These are phyloP conservation scores for Drosophila barbarae DNA, from an alignment of 2,888 invertebrate species.

Conservation along the genomic window DNA sequence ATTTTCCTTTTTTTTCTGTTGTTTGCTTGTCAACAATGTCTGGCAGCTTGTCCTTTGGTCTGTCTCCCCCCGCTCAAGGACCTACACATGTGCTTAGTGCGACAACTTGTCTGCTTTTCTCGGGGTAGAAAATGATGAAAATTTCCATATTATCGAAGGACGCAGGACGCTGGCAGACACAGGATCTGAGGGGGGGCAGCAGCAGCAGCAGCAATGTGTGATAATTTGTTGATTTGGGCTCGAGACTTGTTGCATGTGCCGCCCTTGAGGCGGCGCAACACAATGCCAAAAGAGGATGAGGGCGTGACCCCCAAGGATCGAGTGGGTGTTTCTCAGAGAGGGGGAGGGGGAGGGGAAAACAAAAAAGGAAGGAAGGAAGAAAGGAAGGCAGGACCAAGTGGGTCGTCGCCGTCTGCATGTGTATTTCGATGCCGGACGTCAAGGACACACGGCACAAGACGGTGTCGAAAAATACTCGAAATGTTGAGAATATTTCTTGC, in stretches of 20 bases:
- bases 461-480: conserved; percentile 11
- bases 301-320: conserved; percentile 4
- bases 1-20: conserved; percentile 2
- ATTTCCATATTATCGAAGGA: conserved; percentile 78
- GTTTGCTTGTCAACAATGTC: conserved; percentile 61
- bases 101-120: conserved; percentile 52
- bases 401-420: conserved; percentile 27
- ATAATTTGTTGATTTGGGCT: conserved; percentile 65
- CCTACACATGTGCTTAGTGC: conserved; percentile 12
- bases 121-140: conserved; percentile 73
- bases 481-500: conserved; percentile 9
- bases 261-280: conserved; percentile 63
- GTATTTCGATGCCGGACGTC: conserved; percentile 63
- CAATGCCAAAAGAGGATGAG: conserved; percentile 44
- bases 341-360: too few species aligned
- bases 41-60: conserved; percentile 40
- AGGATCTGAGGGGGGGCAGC: background rate
- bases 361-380: background rate
- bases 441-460: conserved; percentile 64
- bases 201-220: conserved; percentile 41
- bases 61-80: background rate
- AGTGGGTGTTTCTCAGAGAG: conserved; percentile 1
- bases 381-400: background rate
- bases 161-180: conserved; percentile 6
- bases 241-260: conserved; percentile 60